Conservation (phyloP, 2,113 vertebrate species). For the Podiceps cristatus region DNA sequence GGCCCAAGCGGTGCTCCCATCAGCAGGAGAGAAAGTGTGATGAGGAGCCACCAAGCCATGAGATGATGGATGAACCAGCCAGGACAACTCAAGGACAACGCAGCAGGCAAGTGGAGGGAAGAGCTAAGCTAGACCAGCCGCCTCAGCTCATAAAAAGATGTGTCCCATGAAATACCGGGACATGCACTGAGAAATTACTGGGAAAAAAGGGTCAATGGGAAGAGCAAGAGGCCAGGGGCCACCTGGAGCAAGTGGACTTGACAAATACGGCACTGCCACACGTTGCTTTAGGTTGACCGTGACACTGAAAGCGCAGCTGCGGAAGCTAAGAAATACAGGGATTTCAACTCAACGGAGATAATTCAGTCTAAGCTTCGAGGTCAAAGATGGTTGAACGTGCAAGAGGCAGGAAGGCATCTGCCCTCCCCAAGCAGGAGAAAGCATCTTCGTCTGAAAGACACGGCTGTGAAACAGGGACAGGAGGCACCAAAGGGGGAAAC, state of each 20-base stretch:
- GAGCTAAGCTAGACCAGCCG: background rate
- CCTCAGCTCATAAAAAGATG: background rate
- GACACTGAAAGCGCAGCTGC: background rate
- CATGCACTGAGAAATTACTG: rapidly evolving
- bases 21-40: background rate
- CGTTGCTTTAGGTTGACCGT: rapidly evolving
- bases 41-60: background rate
- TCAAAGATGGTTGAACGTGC: background rate
- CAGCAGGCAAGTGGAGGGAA: background rate
- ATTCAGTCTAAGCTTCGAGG: rapidly evolving
- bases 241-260: rapidly evolving
- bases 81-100: rapidly evolving
- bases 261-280: rapidly evolving
- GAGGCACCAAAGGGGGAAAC: background rate
- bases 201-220: background rate
- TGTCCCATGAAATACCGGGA: background rate
- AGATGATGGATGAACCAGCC: background rate
- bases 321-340: background rate
- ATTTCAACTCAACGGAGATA: background rate
- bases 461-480: background rate
- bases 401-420: background rate
- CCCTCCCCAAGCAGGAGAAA: background rate
- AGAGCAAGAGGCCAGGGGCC: background rate
- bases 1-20: background rate
- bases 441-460: background rate